Evolutionary conservation across 2,888 invertebrate species (phyloP).

Genomic region (Sinelater perroti): DNA sequence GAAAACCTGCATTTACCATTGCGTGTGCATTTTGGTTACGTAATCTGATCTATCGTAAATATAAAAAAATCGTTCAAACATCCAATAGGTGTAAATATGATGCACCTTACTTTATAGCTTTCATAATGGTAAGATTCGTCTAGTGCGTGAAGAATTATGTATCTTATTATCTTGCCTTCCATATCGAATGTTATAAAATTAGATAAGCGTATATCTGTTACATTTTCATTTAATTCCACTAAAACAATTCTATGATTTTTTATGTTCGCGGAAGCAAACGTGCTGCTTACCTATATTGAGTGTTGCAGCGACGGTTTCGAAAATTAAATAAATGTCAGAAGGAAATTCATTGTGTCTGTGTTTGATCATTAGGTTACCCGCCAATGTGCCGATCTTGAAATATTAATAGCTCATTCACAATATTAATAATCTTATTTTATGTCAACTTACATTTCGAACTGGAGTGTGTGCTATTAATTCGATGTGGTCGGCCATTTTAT

Average conservation of each 20-base stretch:
- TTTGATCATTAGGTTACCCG: constrained; percentile 78
- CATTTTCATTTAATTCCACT: constrained; percentile 46
- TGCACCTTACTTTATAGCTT: constrained; percentile 32
- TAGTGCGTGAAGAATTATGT: constrained; percentile 62
- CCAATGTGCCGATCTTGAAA: constrained; percentile 71
- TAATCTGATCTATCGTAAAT: constrained; percentile 69
- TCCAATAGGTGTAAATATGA: no score
- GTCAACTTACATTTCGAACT: constrained; percentile 7
- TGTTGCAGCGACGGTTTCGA: constrained; percentile 68
- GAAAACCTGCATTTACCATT: constrained; percentile 76
- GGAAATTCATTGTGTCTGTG: constrained; percentile 73
- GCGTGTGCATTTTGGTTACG: constrained; percentile 77
- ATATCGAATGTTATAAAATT: constrained; percentile 36
- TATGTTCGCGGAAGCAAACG: no score
- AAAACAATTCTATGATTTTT: no score
- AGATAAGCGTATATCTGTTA: no score
- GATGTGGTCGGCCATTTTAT: constrained; percentile 68
- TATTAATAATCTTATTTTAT: no score
- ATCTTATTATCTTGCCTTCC: constrained; percentile 56
- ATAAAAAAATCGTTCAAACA: neutral
- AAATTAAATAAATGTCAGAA: constrained; percentile 75
- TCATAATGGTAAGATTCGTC: constrained; percentile 52
- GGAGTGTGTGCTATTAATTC: constrained; percentile 76
- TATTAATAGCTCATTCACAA: neutral
- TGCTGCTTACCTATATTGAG: constrained; percentile 54